A percentile compares a stretch with the other conserved stretches of the same genome.
Evolutionary conservation across 2,888 invertebrate genomes (phyloP).

Genomic region (Eristalis pertinax): DNA sequence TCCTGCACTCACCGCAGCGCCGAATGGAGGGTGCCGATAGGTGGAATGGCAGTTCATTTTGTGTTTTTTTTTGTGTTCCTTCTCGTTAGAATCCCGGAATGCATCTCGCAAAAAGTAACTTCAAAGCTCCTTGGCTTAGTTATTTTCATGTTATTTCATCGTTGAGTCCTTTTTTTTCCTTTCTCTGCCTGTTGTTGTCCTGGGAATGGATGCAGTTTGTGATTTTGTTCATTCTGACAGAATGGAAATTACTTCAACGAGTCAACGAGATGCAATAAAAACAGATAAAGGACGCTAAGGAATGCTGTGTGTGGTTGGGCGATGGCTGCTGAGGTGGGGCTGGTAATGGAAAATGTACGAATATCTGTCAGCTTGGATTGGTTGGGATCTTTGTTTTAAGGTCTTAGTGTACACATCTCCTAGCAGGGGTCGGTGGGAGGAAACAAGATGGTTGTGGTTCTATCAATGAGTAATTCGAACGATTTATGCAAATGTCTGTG

Average conservation of each 20-base stretch:
- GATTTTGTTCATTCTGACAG: constrained; percentile 54
- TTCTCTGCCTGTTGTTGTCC: not conserved
- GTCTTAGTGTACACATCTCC: constrained; percentile 36
- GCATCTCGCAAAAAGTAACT: constrained; percentile 17
- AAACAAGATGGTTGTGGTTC: constrained; percentile 58
- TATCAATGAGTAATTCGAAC: constrained; percentile 55
- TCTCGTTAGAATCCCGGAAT: not conserved
- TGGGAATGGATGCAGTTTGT: constrained; percentile 33
- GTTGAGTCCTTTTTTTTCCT: not conserved
- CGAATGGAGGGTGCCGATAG: not conserved
- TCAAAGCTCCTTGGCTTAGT: not conserved
- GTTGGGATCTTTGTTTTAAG: constrained; percentile 48
- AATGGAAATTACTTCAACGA: constrained; percentile 56
- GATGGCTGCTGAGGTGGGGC: not conserved
- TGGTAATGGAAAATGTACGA: constrained; percentile 57
- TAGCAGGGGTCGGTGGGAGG: constrained; percentile 12
- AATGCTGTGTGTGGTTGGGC: constrained; percentile 6
- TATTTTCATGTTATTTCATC: not conserved
- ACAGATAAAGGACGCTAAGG: constrained; percentile 38
- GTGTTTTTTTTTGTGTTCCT: not conserved
- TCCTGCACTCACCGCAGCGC: too few species aligned
- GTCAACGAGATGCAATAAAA: constrained; percentile 33
- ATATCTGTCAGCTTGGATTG: constrained; percentile 56
- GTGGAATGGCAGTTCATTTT: not conserved
- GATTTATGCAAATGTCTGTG: constrained; percentile 62